phyloP scores from a whole-genome alignment of 2,888 invertebrate genomes.

The Eupithecia tripunctaria region DNA sequence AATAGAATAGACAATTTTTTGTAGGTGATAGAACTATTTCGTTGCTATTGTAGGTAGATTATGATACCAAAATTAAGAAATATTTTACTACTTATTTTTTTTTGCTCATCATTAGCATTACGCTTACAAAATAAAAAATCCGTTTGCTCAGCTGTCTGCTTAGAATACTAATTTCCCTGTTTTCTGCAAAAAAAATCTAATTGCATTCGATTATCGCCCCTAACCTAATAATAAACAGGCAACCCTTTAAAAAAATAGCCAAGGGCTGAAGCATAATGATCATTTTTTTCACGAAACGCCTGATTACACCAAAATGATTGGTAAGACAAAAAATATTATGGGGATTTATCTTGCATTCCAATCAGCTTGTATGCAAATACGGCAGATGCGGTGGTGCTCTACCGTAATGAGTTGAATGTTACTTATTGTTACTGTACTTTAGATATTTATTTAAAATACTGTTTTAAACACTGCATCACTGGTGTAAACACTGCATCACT shows the following conservation, averaged over 20 bases:
- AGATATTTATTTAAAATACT: not conserved
- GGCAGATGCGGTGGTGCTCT: conserved; percentile 79
- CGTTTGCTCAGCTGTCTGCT: conserved; percentile 81
- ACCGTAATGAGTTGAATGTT: conserved; percentile 57
- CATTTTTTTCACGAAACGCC: conserved; percentile 75
- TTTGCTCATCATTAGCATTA: not conserved
- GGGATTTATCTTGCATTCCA: conserved; percentile 81
- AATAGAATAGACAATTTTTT: no score
- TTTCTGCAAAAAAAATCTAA: conserved; percentile 72
- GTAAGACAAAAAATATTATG: conserved; percentile 81
- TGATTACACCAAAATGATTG: conserved; percentile 82
- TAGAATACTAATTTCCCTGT: conserved; percentile 79
- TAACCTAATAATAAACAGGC: conserved; percentile 82
- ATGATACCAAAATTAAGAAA: not conserved
- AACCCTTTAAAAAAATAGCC: conserved; percentile 83
- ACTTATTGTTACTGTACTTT: not conserved
- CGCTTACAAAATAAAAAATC: conserved; percentile 61
- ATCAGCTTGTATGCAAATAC: conserved; percentile 81
- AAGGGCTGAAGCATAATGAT: conserved; percentile 84
- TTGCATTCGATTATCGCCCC: conserved; percentile 84
- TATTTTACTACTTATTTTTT: not conserved
- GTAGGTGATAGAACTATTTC: no score
- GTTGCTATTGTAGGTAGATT: no score
- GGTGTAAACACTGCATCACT: not conserved
- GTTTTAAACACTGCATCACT: not conserved